Evolutionary conservation across 2,113 vertebrate species (phyloP).

Genomic region (Haemorhous mexicanus): DNA sequence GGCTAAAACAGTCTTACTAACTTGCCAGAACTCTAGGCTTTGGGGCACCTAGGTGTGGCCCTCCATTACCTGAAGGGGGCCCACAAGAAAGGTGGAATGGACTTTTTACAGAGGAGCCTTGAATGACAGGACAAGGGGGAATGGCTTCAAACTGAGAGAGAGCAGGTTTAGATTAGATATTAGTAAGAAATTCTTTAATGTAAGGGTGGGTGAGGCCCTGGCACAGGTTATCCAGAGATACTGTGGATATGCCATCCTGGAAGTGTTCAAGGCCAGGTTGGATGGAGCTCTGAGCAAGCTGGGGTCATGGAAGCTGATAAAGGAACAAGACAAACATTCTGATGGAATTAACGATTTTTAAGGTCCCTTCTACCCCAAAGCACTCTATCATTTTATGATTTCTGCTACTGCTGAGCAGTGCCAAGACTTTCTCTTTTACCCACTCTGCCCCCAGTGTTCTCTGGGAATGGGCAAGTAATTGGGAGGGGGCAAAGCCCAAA

Average conservation of each 20-base stretch:
- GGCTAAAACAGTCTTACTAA: background rate
- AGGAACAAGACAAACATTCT: accelerated
- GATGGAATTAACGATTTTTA: background rate
- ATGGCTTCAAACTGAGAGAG: background rate
- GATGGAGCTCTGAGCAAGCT: background rate
- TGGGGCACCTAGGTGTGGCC: too few relatives aligned
- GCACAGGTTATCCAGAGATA: background rate
- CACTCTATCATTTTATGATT: background rate
- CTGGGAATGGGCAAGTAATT: accelerated
- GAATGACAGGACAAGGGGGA: background rate
- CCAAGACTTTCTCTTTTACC: background rate
- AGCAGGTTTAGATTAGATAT: too few relatives aligned
- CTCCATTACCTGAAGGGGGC: background rate
- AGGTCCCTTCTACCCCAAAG: background rate
- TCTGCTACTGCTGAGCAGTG: background rate
- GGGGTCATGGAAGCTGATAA: background rate
- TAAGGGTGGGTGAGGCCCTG: background rate
- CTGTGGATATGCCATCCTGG: background rate
- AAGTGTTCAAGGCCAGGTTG: background rate
- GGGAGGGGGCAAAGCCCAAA: background rate
- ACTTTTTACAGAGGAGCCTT: background rate
- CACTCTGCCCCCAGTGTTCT: accelerated
- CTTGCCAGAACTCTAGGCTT: background rate
- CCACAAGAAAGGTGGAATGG: background rate
- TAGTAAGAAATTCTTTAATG: background rate